phyloP scores from a whole-genome alignment of 2,113 vertebrate species.

The Tenebrosternarchus preto region DNA sequence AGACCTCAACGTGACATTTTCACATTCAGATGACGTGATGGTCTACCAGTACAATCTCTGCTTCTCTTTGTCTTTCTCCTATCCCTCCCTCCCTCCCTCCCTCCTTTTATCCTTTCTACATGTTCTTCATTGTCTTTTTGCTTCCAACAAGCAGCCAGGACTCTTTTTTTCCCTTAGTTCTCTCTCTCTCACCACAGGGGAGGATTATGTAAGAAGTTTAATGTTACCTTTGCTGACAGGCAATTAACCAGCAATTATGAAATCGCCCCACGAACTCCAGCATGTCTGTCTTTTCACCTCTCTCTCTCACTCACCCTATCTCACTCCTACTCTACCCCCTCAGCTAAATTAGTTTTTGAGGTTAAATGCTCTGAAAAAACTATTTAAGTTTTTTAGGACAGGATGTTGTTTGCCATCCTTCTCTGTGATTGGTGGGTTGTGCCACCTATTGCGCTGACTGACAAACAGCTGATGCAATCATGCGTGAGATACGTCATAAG shows the following conservation, averaged over 20 bases:
- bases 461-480: neutral
- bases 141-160: neutral
- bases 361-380: constrained; percentile 54
- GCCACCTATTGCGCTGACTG: constrained; percentile 31
- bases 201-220: constrained; percentile 61
- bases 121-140: constrained; percentile 10
- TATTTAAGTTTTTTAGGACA: constrained; percentile 18
- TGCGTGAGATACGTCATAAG: constrained; percentile 22
- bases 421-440: constrained; percentile 44
- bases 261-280: constrained; percentile 56
- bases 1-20: neutral
- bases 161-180: neutral
- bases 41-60: neutral
- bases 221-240: constrained; percentile 66
- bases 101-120: neutral
- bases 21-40: neutral
- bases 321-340: neutral
- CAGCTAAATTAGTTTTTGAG: constrained; percentile 30
- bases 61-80: neutral
- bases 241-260: constrained; percentile 67
- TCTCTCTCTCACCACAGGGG: constrained; percentile 35
- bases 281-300: constrained; percentile 41
- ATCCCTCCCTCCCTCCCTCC: neutral
- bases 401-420: neutral
- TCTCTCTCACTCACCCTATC: constrained; percentile 29